Base-by-base conservation (phyloP, 2,888 invertebrate genomes). In the Acanthococcus lagerstroemiae region DNA sequence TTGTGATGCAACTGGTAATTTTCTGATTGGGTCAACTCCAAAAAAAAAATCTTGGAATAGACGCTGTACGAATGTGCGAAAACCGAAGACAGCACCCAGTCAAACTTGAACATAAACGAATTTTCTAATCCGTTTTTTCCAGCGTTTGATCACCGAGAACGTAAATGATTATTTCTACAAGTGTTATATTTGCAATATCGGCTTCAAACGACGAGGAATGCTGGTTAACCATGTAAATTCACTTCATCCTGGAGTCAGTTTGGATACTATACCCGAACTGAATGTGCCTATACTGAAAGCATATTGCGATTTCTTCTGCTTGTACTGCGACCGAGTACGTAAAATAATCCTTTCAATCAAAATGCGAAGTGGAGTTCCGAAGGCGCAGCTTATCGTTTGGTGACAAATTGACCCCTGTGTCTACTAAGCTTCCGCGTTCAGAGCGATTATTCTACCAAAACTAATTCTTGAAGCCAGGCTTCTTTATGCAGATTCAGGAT, bases 141-240 rank as follows among this genome's bases (percentile, higher is more conserved):
- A 63, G 63, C 52, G 63, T 30, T 44, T 63, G n/a, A 63, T 63
- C 22, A 63, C 63, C 24, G 63, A 63, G 30, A 63, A 63, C n/a
- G 63, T 63, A n/a, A 54, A 63, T 24, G 52, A 63, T 86, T 68
- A 52, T 52, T 63, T 63, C 48, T 88, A 85, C 76, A 88, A 87
- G 74, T 90, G 90, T 74, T 84, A 86, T 71, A 79, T 81, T 56
- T 90, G 90, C 75, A 76, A 85, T 73, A 78, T 87, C 26, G 87
- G 87, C 69, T 87, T 90, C 74, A 86, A 92, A 78, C 80, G 91
- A 65, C 82, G 91, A 69, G 92, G 91, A 2, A 88, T 89, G 87
- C 76, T 88, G 50, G 88, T 88, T 3, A 93, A 92, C 76, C 92
- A 93, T 76, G 77, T 91, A 71, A 89, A 87, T 68, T 89, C 88